Conservation (phyloP, 1,140 invertebrate genomes). For the Drosophila miranda region DNA sequence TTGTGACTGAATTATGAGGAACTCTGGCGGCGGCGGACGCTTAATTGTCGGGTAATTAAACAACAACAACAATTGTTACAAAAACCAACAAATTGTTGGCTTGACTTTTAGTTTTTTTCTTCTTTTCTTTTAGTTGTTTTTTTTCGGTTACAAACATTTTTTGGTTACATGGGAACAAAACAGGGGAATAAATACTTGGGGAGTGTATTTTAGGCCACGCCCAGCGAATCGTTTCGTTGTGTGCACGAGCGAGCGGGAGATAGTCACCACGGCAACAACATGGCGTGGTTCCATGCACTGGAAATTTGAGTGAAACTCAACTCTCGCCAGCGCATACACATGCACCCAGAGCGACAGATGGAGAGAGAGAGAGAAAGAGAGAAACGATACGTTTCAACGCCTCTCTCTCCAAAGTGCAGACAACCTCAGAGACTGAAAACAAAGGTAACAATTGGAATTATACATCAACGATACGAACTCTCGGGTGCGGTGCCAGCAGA, state of each 20-base stretch:
- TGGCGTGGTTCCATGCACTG: slow-evolving; percentile 70
- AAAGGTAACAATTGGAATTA: slow-evolving; percentile 51
- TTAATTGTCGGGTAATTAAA: slow-evolving; percentile 66
- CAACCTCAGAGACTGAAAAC: slow-evolving; percentile 34
- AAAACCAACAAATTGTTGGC: slow-evolving; percentile 28
- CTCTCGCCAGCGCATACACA: too few relatives aligned
- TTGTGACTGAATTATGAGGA: slow-evolving; percentile 74
- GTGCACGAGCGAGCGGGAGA: slow-evolving; percentile 14
- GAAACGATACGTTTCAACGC: slow-evolving; percentile 42
- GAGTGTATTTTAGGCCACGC: slow-evolving; percentile 44
- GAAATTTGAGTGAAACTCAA: slow-evolving; percentile 62
- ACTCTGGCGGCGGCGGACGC: slow-evolving; percentile 49
- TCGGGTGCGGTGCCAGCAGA: slow-evolving; percentile 1
- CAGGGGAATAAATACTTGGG: not conserved
- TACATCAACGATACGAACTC: slow-evolving; percentile 28
- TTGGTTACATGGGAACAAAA: slow-evolving; percentile 26
- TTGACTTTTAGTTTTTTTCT: slow-evolving; percentile 24
- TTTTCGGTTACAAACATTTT: slow-evolving; percentile 27
- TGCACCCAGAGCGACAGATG: not conserved
- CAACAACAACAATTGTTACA: slow-evolving; percentile 25
- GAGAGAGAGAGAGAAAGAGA: slow-evolving; percentile 6
- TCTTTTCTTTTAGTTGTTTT: slow-evolving; percentile 15
- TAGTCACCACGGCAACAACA: slow-evolving; percentile 48
- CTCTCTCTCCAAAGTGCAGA: slow-evolving; percentile 50
- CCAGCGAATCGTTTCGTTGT: slow-evolving; percentile 32